Evolutionary conservation across 1,140 invertebrate genomes (phyloP), one percentile per base, ranked within the genome.

Genomic region (Lethocerus indicus): DNA sequence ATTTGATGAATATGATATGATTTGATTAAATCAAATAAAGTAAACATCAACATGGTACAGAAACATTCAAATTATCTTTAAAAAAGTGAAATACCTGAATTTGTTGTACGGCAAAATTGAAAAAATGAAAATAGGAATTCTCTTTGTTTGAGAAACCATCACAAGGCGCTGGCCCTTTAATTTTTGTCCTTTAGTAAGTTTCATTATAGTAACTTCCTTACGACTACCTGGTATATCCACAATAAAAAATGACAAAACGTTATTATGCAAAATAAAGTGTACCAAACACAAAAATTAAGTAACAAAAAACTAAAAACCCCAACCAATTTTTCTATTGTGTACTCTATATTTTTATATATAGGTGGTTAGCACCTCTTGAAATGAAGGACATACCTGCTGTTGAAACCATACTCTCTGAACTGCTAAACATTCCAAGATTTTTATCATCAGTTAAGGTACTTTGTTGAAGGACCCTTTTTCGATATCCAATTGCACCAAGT

Each of bases 111-210:
- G 45, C 18, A 44, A 35, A 18, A 52, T 28, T 46, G 35, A 56
- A 20, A 50, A 56, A 23, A 37, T 40, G 29, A 40, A 49, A 13
- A 53, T 41, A 57, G 54, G 56, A 29, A 54, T 47, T 53, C 26
- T 52, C 49, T 53, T 41, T 56, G 53, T 56, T 59, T 61, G 55
- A 55, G 45, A 56, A 49, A 58, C 56, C 54, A 58, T 28, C 40
- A 48, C 21, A 49, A 55, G 45, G 46, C 47, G 50, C 46, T 49
- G 43, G 28, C 45, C 35, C 16, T 29, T 23, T 16, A 55, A 16
- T 42, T 45, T 49, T 20, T 47, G 20, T 21, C 23, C 14, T 47
- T 49, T 49, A 26, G 53, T 43, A 25, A 54, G 46, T 32, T 54
- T 46, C 23, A 52, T 23, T 25, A 56, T 35, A 28, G 52, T 43